Evolutionary conservation across 1,140 invertebrate species (phyloP).

Genomic region (Melipona quadrifasciata): DNA sequence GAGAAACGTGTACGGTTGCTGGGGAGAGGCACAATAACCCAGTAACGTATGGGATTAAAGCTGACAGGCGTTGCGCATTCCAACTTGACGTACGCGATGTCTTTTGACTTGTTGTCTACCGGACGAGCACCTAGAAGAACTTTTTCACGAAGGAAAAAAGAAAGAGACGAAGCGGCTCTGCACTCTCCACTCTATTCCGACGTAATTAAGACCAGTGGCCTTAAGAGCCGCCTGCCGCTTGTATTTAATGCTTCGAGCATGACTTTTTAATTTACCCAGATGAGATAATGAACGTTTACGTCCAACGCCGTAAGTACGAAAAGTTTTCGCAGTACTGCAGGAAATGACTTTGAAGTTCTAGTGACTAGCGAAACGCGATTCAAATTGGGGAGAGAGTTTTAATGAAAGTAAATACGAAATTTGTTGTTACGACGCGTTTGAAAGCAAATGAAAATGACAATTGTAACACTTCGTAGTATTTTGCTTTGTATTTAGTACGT

Average conservation of each 20-base stretch:
- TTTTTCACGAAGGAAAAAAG: not conserved
- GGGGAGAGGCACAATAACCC: slow-evolving; percentile 22
- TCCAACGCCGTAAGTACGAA: too few species aligned
- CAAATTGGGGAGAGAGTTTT: not conserved
- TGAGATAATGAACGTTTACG: slow-evolving; percentile 20
- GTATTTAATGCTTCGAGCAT: not conserved
- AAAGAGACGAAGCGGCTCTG: not conserved
- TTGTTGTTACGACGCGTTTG: not conserved
- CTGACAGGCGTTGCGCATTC: slow-evolving; percentile 1
- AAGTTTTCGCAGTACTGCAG: not conserved
- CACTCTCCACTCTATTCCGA: not conserved
- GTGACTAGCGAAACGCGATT: not conserved
- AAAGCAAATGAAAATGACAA: not conserved
- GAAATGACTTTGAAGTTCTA: not conserved
- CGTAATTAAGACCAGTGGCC: slow-evolving; percentile 31
- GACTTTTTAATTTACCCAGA: slow-evolving; percentile 37
- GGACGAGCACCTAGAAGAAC: not conserved
- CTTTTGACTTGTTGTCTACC: not conserved
- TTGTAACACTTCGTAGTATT: not conserved
- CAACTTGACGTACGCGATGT: not conserved
- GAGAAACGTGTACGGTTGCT: not conserved
- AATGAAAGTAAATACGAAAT: not conserved
- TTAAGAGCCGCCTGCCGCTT: not conserved
- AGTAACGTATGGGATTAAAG: slow-evolving; percentile 23
- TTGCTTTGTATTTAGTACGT: not conserved